Evolutionary conservation across 2,888 invertebrate genomes (phyloP), one percentile per base, ranked within the genome.

Genomic region (Cetonia aurata): DNA sequence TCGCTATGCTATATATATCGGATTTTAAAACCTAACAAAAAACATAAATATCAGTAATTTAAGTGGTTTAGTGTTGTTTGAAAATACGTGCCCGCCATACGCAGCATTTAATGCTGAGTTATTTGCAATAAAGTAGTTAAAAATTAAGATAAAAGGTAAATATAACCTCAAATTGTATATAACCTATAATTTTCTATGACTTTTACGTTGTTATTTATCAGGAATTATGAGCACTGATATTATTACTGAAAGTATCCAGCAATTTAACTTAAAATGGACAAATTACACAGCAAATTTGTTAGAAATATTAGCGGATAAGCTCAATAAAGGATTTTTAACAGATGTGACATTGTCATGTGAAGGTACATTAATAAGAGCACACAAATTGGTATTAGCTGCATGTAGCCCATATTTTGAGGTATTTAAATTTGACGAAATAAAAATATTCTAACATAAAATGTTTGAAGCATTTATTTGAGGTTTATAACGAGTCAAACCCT

Each of bases 301-400:
- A 25, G 83, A 86, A 81, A 84, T 85, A 50, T 85, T 87, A 73
- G 73, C 80, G 3, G 86, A 86, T 71, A 85, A 86, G 70, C 83
- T 85, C 66, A 80, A 81, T 37, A 79, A 78, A 33, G 86, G 86
- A 75, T 78, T 78, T 67, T 77, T 87, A 17, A 86, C 86, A 6
- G 87, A 87, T 78, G 86, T 86, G 42, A 86, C 86, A 9, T 75
- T 87, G 13, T 82, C 84, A 37, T 86, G 86, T 73, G 85, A 87
- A 75, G 86, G 86, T 17, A 82, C 84, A 55, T 86, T 84, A 72
- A 79, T 87, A 10, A 86, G 84, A 77, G 86, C 86, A 6, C 87
- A 87, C 73, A 85, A 85, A 78, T 82, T 87, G 76, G 83, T 87
- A 44, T 77, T 87, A n/a, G 85, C 86, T 12, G 86, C 87, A 19